These are phyloP conservation scores for Hyposoter dolosus DNA, from an alignment of 2,888 invertebrate species.

Conservation along the genomic window DNA sequence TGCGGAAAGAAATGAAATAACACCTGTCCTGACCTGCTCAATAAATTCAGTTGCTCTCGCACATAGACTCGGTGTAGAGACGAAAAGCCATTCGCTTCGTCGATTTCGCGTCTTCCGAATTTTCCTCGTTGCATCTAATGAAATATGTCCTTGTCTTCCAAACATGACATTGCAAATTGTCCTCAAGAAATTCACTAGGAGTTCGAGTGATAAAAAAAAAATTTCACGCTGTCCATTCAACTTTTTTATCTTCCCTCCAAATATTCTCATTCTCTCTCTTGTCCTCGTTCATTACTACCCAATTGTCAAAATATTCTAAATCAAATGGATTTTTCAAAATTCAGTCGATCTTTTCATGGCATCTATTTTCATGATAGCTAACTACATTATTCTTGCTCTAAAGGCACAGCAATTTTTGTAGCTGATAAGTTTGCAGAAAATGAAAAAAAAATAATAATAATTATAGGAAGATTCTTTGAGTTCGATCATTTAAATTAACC, in stretches of 20 bases:
- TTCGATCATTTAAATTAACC: too few relatives aligned
- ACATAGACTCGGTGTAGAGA: constrained; percentile 20
- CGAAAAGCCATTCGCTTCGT: not conserved
- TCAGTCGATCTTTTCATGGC: not conserved
- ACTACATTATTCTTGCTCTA: not conserved
- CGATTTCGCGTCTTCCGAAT: constrained; percentile 1
- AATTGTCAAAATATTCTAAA: not conserved
- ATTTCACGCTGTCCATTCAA: not conserved
- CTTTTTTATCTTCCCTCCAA: not conserved
- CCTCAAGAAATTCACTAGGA: not conserved
- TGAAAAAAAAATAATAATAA: too few relatives aligned
- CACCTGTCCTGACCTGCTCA: constrained; percentile 78
- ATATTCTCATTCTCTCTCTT: not conserved
- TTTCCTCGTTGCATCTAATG: not conserved
- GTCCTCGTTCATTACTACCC: not conserved
- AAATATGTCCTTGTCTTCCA: not conserved
- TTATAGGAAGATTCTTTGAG: too few relatives aligned
- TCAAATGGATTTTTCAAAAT: not conserved
- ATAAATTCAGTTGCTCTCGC: constrained; percentile 68
- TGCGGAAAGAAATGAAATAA: constrained; percentile 36
- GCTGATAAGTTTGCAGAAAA: not conserved
- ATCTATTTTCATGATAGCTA: not conserved
- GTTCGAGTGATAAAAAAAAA: not conserved
- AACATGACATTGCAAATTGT: not conserved
- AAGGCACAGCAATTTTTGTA: not conserved